Base-by-base conservation (phyloP, 2,113 vertebrate species). In the Mastomys natalensis region DNA sequence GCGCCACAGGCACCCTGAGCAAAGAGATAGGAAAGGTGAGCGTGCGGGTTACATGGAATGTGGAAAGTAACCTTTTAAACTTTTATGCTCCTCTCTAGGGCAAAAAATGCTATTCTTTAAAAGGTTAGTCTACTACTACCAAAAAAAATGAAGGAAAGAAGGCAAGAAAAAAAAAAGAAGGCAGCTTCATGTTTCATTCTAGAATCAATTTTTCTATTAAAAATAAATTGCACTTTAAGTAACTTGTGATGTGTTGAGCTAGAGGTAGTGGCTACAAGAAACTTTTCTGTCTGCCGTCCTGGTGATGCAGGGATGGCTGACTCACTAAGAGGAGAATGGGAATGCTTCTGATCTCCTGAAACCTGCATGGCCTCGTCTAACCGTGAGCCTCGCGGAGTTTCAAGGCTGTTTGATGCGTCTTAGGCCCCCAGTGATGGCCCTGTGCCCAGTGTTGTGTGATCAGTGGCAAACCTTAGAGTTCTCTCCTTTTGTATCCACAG, bases 171-270 rank as follows among this genome's bases (percentile, higher is more conserved):
- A n/a, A 26, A 13, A 89, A 9, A 64, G 92, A 96, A 97, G 85
- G 88, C 97, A 97, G 94, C 94, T 98, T 98, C 97, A 96, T 98
- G 90, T 98, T 98, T 98, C 98, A 98, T 98, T 98, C 96, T 76
- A 97, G 95, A 98, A 98, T 98, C 98, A 98, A 98, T 98, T 98
- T 99, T 99, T 98, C 98, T 98, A 98, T 98, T 98, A 98, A 99
- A 99, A 98, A 98, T 98, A 98, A 98, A 98, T 98, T 98, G 98
- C 88, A 96, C 98, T 98, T 98, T 98, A 98, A 98, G 96, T 98
- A 98, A 98, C 97, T 97, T 96, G 84, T 98, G 98, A 96, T 98
- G 93, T 95, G 95, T 98, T 98, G 97, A 98, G 97, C 98, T 96
- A 97, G 96, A 98, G 96, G 97, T 97, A 94, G 95, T 98, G 93